Evolutionary conservation across 2,113 vertebrate genomes (phyloP), one percentile per base, ranked within the genome.

Genomic region (Sciurus niger): DNA sequence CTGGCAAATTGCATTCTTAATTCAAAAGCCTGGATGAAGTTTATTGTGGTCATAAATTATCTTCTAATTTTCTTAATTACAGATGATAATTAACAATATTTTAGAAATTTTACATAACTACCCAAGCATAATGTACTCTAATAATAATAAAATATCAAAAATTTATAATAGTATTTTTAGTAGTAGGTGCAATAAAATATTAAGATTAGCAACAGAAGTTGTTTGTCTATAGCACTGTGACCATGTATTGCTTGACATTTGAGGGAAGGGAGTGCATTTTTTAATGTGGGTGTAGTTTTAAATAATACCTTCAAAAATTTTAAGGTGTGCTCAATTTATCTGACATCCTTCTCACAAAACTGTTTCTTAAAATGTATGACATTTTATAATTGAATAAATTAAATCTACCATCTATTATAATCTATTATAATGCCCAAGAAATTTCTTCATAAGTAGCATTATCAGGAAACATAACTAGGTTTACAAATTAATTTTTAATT

Each of bases 401-500:
- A 73, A 79, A 63, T 2, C n/a, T 76, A 72, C 30, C 51, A 77
- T 58, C 8, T 93, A 79, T 53, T 74, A 37, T 40, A 76, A 86
- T 28, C 8, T 93, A 79, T 53, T 74, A 37, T 40, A 70, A 86
- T 28, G 16, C 48, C 11, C 13, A 60, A 72, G 48, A 90, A 48
- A 76, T 60, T 53, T 91, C 10, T 86, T 58, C 87, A 79, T 84
- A 74, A 84, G 32, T 95, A 87, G 17, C 30, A 83, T 68, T 74
- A 73, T 76, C 25, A 80, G 28, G 55, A 92, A 93, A 58, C 24
- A 78, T 3, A 55, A 22, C 20, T 25, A 84, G 0, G 25, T 79
- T 93, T 67, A 90, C 14, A 40, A 94, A 93, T 96, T 88, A 85
- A 89, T 63, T 91, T 95, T 53, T 70, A 94, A 97, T 78, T 92